Percentiles rank a stretch among this genome's conserved stretches.
Conservation (phyloP, 1,140 invertebrate genomes). For the Aphidius gifuensis region DNA sequence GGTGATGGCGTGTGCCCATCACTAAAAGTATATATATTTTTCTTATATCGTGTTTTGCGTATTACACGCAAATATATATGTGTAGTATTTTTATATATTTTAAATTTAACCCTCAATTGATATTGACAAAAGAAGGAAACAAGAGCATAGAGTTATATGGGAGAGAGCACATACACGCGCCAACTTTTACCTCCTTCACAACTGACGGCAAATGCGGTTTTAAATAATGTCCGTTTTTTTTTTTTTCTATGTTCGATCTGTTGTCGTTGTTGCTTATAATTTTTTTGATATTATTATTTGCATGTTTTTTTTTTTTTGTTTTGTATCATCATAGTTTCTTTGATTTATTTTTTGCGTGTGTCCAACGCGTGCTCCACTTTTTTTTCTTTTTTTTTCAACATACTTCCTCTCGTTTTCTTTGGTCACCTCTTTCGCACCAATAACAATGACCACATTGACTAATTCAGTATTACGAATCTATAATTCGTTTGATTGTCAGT, state of each 20-base stretch:
- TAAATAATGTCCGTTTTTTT: conserved; percentile 37
- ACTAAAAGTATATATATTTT: conserved; percentile 16
- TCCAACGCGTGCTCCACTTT: no score
- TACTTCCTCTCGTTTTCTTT: conserved; percentile 7
- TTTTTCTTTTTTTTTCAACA: neutral
- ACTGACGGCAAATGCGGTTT: conserved; percentile 49
- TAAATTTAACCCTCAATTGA: conserved; percentile 38
- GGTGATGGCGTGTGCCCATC: conserved; percentile 43
- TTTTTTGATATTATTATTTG: conserved; percentile 1
- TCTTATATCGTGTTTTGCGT: conserved; percentile 33
- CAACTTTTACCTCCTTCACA: conserved; percentile 36
- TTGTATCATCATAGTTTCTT: conserved; percentile 2
- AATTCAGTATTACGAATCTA: conserved; percentile 47
- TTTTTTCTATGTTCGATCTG: conserved; percentile 1
- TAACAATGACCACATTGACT: conserved; percentile 35
- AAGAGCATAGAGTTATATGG: neutral
- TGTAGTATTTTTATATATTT: conserved; percentile 20
- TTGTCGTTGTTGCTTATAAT: neutral
- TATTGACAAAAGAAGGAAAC: conserved; percentile 35
- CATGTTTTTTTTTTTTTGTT: conserved; percentile 3
- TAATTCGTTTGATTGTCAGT: conserved; percentile 46
- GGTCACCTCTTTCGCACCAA: conserved; percentile 14
- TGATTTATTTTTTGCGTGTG: neutral
- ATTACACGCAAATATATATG: conserved; percentile 8
- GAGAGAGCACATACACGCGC: conserved; percentile 41